Conservation (phyloP, 37 sponge, comb jelly and placozoan genomes). For the Diacarnus erythraeanus region DNA sequence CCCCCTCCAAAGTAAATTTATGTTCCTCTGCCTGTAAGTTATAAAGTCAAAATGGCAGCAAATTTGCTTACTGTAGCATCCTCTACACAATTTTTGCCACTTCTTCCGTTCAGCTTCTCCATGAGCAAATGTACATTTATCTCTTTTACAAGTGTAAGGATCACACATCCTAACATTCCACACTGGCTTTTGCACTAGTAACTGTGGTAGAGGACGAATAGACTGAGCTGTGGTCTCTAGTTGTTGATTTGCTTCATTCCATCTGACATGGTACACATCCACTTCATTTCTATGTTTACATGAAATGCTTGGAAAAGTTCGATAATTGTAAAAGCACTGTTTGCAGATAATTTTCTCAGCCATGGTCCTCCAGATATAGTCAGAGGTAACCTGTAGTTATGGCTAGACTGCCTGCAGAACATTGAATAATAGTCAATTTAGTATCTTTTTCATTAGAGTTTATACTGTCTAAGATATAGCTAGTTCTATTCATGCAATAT, state of each 20-base stretch:
- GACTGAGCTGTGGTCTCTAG: not conserved
- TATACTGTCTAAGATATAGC: no score
- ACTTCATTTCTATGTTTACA: not conserved
- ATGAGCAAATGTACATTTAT: not conserved
- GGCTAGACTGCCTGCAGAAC: no score
- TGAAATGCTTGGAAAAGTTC: not conserved
- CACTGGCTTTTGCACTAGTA: not conserved
- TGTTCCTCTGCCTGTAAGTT: no score
- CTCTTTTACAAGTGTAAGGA: not conserved
- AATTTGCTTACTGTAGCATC: not conserved
- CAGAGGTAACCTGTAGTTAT: no score
- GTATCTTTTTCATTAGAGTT: no score
- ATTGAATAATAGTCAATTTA: no score
- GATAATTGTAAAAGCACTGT: not conserved
- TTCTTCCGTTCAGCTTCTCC: not conserved
- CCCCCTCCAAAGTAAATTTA: no score
- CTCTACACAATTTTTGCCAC: not conserved
- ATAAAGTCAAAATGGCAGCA: not conserved
- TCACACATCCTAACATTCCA: constrained; percentile 3
- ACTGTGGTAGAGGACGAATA: not conserved
- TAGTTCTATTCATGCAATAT: no score
- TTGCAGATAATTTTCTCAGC: not conserved
- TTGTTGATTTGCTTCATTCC: not conserved
- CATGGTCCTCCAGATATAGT: not conserved
- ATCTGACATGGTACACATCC: not conserved